These are phyloP conservation scores for Platyscapa corneri DNA, from an alignment of 1,140 invertebrate genomes.

Conservation along the genomic window DNA sequence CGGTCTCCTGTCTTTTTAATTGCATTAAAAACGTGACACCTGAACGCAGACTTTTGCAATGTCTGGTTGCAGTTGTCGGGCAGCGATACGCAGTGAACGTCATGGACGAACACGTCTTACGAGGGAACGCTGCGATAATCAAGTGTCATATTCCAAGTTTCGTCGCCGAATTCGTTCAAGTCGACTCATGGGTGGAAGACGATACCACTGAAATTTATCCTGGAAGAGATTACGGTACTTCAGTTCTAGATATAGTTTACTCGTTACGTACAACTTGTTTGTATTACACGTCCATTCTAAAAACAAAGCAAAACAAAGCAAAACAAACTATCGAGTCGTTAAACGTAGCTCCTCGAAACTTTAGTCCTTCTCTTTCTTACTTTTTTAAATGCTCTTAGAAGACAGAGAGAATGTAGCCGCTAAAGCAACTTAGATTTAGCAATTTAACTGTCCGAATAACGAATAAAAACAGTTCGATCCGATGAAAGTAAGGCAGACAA, in stretches of 20 bases:
- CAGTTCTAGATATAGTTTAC: slow-evolving; percentile 10
- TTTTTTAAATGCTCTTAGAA: too few relatives aligned
- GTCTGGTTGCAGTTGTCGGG: slow-evolving; percentile 87
- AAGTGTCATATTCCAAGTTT: slow-evolving; percentile 95
- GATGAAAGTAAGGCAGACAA: too few relatives aligned
- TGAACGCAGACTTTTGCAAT: slow-evolving; percentile 38
- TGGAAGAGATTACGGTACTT: slow-evolving; percentile 80
- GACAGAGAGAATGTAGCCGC: not conserved
- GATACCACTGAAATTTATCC: slow-evolving; percentile 81
- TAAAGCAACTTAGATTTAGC: not conserved
- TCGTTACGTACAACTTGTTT: slow-evolving; percentile 9
- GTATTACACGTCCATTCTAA: not conserved
- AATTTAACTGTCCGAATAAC: not conserved
- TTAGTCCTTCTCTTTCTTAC: not conserved
- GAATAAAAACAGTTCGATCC: too few relatives aligned
- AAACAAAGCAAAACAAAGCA: too few relatives aligned
- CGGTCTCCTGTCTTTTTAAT: not conserved
- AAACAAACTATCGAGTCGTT: not conserved
- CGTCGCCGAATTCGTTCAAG: slow-evolving; percentile 90
- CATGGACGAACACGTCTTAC: slow-evolving; percentile 92
- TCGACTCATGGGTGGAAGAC: slow-evolving; percentile 89
- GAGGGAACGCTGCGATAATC: slow-evolving; percentile 91
- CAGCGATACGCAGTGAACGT: slow-evolving; percentile 91
- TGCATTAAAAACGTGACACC: slow-evolving; percentile 1
- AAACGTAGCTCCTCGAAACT: not conserved